phyloP scores from a whole-genome alignment of 2,888 invertebrate genomes.

The Dicranocentrus wangi region DNA sequence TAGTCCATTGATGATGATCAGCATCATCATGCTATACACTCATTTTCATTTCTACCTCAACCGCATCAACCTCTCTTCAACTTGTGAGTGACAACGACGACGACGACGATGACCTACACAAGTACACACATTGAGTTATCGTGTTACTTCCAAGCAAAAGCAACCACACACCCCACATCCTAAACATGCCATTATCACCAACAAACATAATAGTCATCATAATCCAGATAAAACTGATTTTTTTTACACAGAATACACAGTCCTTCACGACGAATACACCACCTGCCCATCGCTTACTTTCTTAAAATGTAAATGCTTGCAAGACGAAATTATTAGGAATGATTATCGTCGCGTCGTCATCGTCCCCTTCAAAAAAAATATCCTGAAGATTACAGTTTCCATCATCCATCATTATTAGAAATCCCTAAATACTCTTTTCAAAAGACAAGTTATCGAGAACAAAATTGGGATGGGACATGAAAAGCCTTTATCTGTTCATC shows the following conservation, averaged over 20 bases:
- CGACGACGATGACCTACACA: conserved; percentile 61
- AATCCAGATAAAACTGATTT: conserved; percentile 46
- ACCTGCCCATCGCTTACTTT: not conserved
- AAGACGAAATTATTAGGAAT: conserved; percentile 15
- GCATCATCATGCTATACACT: too few relatives aligned
- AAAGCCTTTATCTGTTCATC: too few relatives aligned
- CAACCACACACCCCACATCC: not conserved
- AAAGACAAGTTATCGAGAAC: too few relatives aligned
- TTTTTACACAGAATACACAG: conserved; percentile 3
- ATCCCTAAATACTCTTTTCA: not conserved
- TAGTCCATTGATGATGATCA: too few relatives aligned
- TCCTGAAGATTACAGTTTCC: conserved; percentile 26
- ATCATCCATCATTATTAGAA: not conserved
- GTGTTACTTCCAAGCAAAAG: conserved; percentile 9
- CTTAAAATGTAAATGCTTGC: not conserved
- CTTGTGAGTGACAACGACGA: too few relatives aligned
- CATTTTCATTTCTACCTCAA: too few relatives aligned
- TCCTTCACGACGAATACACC: conserved; percentile 42
- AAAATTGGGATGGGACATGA: too few relatives aligned
- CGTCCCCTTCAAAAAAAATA: conserved; percentile 32
- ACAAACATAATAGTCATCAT: not conserved
- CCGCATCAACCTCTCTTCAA: too few relatives aligned
- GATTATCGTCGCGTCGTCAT: conserved; percentile 18
- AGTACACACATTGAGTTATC: conserved; percentile 4
- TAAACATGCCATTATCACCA: too few relatives aligned